Evolutionary conservation across 2,113 vertebrate species (phyloP).

Genomic region (Elanoides forficatus): DNA sequence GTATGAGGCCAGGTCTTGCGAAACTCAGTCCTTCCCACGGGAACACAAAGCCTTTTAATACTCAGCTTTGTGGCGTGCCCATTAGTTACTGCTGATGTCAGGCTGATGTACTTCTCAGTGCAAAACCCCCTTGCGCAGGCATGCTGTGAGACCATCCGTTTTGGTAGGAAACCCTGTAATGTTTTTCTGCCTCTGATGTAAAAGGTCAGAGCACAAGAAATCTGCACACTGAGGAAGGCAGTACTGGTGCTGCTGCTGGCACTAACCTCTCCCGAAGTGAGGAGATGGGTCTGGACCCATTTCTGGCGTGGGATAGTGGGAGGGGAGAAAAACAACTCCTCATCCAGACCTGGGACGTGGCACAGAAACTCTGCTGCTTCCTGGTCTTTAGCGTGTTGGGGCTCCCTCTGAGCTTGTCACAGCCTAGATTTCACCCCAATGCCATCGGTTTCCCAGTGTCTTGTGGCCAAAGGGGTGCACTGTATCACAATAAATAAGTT

Average conservation of each 20-base stretch:
- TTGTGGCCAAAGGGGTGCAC: neutral
- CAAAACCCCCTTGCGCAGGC: neutral
- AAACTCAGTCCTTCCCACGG: neutral
- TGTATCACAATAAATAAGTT: neutral
- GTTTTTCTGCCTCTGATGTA: neutral
- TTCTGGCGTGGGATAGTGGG: neutral
- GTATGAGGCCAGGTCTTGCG: accelerated
- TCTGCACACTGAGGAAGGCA: accelerated
- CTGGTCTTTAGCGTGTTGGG: neutral
- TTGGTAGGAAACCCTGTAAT: neutral
- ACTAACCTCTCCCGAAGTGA: neutral
- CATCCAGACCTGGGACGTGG: neutral
- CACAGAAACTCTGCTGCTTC: neutral
- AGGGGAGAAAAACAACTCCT: neutral
- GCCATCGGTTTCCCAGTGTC: neutral
- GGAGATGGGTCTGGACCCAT: neutral
- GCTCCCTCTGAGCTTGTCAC: neutral
- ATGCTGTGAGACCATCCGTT: neutral
- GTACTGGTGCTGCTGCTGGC: neutral
- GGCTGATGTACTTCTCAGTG: neutral
- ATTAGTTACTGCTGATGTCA: neutral
- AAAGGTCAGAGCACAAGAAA: neutral
- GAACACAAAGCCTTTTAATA: neutral
- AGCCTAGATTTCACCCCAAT: neutral
- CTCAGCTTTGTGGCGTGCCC: neutral